Base-by-base conservation (phyloP, 2,797 vertebrate genomes). In the Cetoscarus ocellatus region DNA sequence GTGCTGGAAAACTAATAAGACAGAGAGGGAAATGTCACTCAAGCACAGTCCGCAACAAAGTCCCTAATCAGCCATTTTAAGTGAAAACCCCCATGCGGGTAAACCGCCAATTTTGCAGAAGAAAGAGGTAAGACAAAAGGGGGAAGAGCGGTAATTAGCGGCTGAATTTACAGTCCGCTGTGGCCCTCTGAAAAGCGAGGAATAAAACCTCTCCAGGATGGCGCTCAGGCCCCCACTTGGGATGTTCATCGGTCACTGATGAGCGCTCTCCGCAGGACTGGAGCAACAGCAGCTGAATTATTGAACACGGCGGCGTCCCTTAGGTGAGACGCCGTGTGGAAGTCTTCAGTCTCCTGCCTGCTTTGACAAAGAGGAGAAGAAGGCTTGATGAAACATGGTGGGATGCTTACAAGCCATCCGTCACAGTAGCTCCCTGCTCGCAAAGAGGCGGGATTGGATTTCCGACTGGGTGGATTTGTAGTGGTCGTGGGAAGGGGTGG, bases 251-350 rank as follows among this genome's bases (percentile, higher is more conserved):
- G 82, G 87, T 90, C 87, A 89, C 82, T 83, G 84, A 82, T 83
- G 86, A 89, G 76, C 54, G 68, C 83, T 91, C 88, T 86, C 84
- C 75, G 48, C 89, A 87, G 78, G 85, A 84, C 85, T 71, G 68
- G 62, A 89, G 90, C 85, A 90, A 89, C 89, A 89, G 81, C 77
- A 76, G 0, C 90, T 92, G 89, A 93, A 92, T 93, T 90, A 93
- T 92, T 92, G 84, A 92, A 86, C 82, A 67, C 51, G 11, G 63
- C 53, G 3, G 66, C 54, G 52, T 93, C 89, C 90, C 87, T 82
- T 63, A 87, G 89, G 89, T 92, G 91, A 74, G 73, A 51, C 49
- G 56, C 85, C 0, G 62, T 77, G 18, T 88, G 90, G 82, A 90
- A 90, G 88, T 90, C 87, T 86, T 90, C 89, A 62, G 79, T 91